Conservation (phyloP, 2,888 invertebrate genomes). For the Rhorus exstirpatorius region DNA sequence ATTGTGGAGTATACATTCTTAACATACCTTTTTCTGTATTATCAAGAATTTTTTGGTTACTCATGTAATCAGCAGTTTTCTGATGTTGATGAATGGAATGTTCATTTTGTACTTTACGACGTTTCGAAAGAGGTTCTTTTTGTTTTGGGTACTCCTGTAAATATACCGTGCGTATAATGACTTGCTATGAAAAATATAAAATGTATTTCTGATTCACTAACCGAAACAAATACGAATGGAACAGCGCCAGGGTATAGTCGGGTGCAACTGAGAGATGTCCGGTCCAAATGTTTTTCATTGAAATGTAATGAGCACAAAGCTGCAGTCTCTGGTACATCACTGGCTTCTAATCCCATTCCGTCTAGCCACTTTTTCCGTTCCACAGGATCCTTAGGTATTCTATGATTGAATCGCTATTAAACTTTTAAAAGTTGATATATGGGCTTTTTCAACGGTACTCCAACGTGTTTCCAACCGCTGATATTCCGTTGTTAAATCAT, state of each 20-base stretch:
- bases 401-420: background rate
- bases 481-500: too few species aligned
- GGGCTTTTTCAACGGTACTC: too few species aligned
- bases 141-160: constrained; percentile 1
- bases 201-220: background rate
- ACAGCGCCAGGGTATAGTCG: background rate
- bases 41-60: background rate
- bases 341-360: background rate
- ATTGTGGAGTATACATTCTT: background rate
- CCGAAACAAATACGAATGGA: background rate
- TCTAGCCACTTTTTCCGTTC: constrained; percentile 6
- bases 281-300: background rate
- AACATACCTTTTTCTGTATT: constrained; percentile 6
- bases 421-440: background rate
- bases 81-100: constrained; percentile 1
- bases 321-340: background rate
- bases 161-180: background rate
- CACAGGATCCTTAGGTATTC: background rate
- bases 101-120: background rate
- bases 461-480: too few species aligned
- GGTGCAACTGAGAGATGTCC: background rate
- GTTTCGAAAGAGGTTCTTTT: background rate
- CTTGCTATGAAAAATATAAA: constrained; percentile 1
- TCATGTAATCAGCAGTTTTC: constrained; percentile 5
- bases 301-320: background rate